Evolutionary conservation across 2,113 vertebrate species (phyloP).

Genomic region (Hirundichthys speculiger): DNA sequence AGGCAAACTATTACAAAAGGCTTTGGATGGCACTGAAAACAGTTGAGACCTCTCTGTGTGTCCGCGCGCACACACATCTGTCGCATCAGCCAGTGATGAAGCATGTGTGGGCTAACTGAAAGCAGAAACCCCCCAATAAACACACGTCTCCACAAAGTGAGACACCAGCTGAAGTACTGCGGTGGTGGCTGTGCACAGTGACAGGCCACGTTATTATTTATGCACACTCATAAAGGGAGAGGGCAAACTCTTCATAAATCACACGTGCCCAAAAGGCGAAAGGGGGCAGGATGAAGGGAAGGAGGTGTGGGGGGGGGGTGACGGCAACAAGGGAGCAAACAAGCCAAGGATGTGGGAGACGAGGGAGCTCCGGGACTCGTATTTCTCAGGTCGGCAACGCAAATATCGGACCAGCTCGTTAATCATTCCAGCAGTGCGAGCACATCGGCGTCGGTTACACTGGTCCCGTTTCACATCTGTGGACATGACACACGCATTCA

Average conservation of each 20-base stretch:
- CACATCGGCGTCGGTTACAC: constrained; percentile 41
- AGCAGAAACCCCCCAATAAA: constrained; percentile 6
- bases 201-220: constrained; percentile 76
- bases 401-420: constrained; percentile 60
- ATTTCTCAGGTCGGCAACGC: constrained; percentile 57
- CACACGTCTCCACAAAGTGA: constrained; percentile 13
- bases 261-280: constrained; percentile 47
- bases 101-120: constrained; percentile 27
- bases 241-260: constrained; percentile 78
- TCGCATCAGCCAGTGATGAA: constrained; percentile 44
- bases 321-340: constrained; percentile 6
- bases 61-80: constrained; percentile 21
- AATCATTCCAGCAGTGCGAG: constrained; percentile 53
- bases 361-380: constrained; percentile 44
- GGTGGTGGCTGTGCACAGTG: constrained; percentile 28
- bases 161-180: constrained; percentile 61
- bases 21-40: not conserved
- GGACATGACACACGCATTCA: constrained; percentile 17
- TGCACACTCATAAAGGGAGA: constrained; percentile 75
- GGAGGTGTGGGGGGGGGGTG: not conserved
- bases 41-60: not conserved
- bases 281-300: constrained; percentile 4
- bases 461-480: constrained; percentile 18
- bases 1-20: no score
- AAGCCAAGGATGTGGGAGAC: constrained; percentile 36